Evolutionary conservation across 2,888 invertebrate genomes (phyloP).

Genomic region (Leptopilina syphax): DNA sequence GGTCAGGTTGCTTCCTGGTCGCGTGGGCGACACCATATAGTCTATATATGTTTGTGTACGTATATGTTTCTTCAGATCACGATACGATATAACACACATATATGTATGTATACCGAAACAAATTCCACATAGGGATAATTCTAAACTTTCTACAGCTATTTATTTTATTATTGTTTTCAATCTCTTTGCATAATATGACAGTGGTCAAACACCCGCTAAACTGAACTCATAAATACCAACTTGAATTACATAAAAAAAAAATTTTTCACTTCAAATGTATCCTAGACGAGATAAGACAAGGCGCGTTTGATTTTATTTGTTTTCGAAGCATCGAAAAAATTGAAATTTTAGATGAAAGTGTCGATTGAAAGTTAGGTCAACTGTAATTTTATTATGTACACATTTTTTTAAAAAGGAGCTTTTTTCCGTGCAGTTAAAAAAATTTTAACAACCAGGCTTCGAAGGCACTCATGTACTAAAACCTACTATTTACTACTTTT

Average conservation of each 20-base stretch:
- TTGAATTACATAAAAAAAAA: neutral
- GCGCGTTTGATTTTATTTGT: too few relatives aligned
- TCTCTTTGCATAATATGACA: constrained; percentile 17
- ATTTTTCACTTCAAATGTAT: neutral
- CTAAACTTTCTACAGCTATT: constrained; percentile 10
- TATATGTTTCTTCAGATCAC: neutral
- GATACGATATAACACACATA: neutral
- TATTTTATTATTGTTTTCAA: constrained; percentile 19
- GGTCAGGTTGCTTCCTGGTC: constrained; percentile 59
- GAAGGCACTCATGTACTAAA: too few relatives aligned
- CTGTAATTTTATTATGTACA: too few relatives aligned
- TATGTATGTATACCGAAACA: neutral
- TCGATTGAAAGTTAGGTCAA: too few relatives aligned
- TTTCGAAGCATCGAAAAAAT: neutral
- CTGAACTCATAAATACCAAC: neutral
- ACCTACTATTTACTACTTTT: too few relatives aligned
- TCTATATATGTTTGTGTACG: neutral
- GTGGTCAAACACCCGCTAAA: constrained; percentile 9
- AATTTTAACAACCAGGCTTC: too few relatives aligned
- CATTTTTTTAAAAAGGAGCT: too few relatives aligned
- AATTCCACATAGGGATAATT: neutral
- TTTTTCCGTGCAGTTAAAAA: too few relatives aligned
- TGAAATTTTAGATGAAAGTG: neutral
- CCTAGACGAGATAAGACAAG: neutral
- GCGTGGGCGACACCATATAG: constrained; percentile 59